Evolutionary conservation across 2,888 invertebrate species (phyloP).

Genomic region (Cetonia aurata): DNA sequence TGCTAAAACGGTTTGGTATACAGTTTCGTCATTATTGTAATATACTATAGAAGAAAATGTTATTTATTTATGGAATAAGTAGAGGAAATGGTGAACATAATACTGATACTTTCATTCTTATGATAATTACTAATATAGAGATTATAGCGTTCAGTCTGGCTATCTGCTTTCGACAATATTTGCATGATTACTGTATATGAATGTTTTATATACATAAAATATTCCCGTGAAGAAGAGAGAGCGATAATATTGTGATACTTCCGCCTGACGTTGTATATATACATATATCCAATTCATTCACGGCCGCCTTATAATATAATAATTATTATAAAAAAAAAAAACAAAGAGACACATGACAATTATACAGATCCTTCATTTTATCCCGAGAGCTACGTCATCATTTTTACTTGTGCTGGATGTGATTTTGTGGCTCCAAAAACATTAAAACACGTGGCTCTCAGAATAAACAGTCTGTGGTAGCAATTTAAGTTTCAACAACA

Average conservation of each 20-base stretch:
- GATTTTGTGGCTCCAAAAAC: no score
- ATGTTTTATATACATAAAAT: constrained; percentile 23
- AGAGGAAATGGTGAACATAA: constrained; percentile 13
- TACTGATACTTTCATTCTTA: constrained; percentile 21
- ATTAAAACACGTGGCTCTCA: no score
- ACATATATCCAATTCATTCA: constrained; percentile 26
- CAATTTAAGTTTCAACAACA: no score
- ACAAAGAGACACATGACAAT: not conserved
- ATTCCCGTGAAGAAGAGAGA: not conserved
- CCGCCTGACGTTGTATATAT: constrained; percentile 35
- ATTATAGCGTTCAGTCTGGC: constrained; percentile 7
- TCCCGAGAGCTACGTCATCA: not conserved
- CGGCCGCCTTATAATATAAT: constrained; percentile 3
- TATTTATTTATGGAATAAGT: constrained; percentile 20
- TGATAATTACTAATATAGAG: constrained; percentile 18
- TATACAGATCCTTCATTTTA: not conserved
- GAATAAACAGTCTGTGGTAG: no score
- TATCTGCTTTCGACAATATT: no score
- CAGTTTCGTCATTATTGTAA: not conserved
- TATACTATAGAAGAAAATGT: not conserved
- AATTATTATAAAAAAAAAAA: constrained; percentile 7
- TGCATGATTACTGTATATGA: not conserved
- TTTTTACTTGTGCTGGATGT: no score
- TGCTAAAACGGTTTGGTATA: not conserved
- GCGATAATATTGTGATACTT: constrained; percentile 4